A percentile compares a stretch with the other conserved stretches of the same genome.
Conservation (phyloP, 1,140 invertebrate genomes). For the Brachionus asplanchnoidis region DNA sequence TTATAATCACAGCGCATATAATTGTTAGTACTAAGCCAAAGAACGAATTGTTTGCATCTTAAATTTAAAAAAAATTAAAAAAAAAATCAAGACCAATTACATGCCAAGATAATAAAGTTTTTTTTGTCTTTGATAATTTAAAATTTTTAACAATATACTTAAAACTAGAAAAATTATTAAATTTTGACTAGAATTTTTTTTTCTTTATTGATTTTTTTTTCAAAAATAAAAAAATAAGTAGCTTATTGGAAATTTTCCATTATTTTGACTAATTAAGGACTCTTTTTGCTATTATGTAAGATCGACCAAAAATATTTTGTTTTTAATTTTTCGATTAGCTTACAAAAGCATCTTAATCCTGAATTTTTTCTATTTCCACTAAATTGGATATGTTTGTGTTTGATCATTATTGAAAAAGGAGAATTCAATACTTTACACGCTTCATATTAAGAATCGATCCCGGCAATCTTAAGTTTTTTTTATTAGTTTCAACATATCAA, state of each 20-base stretch:
- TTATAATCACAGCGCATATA: conserved; percentile 33
- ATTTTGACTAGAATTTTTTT: too few relatives aligned
- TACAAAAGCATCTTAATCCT: not conserved
- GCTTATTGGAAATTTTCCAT: not conserved
- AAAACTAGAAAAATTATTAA: too few relatives aligned
- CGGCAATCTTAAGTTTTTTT: not conserved
- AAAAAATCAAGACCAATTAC: not conserved
- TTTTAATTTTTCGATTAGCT: too few relatives aligned
- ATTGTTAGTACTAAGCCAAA: conserved; percentile 22
- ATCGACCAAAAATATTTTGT: too few relatives aligned
- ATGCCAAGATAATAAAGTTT: not conserved
- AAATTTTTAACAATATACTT: too few relatives aligned
- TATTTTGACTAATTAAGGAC: not conserved
- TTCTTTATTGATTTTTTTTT: too few relatives aligned
- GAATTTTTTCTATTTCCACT: not conserved
- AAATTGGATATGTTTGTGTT: not conserved
- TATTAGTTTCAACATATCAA: not conserved
- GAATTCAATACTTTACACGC: not conserved
- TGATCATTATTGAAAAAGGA: not conserved
- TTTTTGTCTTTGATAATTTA: not conserved
- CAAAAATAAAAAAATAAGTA: not conserved
- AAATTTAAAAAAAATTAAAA: not conserved
- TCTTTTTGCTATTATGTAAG: not conserved
- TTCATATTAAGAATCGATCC: not conserved
- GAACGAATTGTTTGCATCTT: conserved; percentile 15